Conservation (phyloP, 2,113 vertebrate genomes). For the Motacilla alba region DNA sequence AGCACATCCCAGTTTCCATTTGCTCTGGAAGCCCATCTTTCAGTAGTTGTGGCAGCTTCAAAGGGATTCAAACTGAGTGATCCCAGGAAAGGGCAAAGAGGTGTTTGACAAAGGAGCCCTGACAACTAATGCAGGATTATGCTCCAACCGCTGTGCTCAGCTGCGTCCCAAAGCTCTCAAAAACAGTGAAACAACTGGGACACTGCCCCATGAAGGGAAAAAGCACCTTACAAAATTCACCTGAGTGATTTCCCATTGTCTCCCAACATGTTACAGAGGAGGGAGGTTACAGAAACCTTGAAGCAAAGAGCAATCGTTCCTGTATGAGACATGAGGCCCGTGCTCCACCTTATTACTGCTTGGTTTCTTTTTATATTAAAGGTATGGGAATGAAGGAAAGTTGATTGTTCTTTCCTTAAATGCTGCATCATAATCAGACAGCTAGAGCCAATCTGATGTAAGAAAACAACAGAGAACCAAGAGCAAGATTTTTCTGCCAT, state of each 20-base stretch:
- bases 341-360: background rate
- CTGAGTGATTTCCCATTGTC: background rate
- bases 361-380: background rate
- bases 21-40: background rate
- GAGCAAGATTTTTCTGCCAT: background rate
- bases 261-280: background rate
- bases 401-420: background rate
- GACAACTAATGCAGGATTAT: background rate
- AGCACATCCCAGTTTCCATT: background rate
- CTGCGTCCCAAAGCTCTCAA: background rate
- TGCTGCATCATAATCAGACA: background rate
- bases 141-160: background rate
- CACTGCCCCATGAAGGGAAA: background rate
- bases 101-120: background rate
- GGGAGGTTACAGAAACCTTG: background rate
- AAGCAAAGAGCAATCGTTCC: background rate
- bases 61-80: background rate
- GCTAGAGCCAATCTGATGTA: background rate
- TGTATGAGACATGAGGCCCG: background rate
- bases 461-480: background rate
- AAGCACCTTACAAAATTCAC: background rate
- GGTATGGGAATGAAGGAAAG: background rate
- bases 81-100: background rate
- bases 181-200: background rate
- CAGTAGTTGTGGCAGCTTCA: background rate